Conservation (phyloP, 2,113 vertebrate genomes). For the Holacanthus passer region DNA sequence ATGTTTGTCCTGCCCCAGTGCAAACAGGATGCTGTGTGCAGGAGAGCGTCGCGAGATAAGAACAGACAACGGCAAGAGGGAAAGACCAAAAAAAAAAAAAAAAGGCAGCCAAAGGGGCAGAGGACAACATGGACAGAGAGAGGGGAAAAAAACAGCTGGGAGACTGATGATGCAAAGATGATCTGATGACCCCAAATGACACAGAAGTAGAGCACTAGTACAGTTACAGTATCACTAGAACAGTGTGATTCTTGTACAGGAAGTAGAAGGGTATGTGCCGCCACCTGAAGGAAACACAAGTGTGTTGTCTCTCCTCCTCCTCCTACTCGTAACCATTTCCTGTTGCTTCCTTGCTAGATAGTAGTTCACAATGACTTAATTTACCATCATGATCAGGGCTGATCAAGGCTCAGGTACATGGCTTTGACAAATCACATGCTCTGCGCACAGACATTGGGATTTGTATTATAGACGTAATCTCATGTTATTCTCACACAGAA, state of each 20-base stretch:
- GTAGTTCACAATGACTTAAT: conserved; percentile 1
- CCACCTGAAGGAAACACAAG: conserved; percentile 61
- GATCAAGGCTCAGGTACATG: not conserved
- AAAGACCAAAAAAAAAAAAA: conserved; percentile 40
- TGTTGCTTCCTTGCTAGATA: conserved; percentile 53
- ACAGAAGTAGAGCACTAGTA: conserved; percentile 5
- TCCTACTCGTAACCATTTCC: conserved; percentile 70
- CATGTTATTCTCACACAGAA: conserved; percentile 28
- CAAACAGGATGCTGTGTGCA: conserved; percentile 86
- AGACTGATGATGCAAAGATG: conserved; percentile 38
- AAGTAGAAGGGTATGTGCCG: conserved; percentile 43
- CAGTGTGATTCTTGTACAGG: conserved; percentile 46
- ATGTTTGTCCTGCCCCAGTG: conserved; percentile 80
- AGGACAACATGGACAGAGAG: conserved; percentile 42
- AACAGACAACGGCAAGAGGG: conserved; percentile 53
- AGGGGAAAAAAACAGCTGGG: conserved; percentile 46
- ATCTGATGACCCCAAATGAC: conserved; percentile 36
- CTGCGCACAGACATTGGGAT: not conserved
- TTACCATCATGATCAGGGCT: not conserved
- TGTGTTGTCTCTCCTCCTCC: conserved; percentile 42
- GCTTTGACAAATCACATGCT: not conserved
- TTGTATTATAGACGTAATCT: conserved; percentile 16
- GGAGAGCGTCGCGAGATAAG: conserved; percentile 78
- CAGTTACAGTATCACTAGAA: conserved; percentile 27
- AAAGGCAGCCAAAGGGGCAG: conserved; percentile 9